These are phyloP conservation scores for Aldabrachelys gigantea DNA, from an alignment of 2,113 vertebrate species.

Conservation along the genomic window DNA sequence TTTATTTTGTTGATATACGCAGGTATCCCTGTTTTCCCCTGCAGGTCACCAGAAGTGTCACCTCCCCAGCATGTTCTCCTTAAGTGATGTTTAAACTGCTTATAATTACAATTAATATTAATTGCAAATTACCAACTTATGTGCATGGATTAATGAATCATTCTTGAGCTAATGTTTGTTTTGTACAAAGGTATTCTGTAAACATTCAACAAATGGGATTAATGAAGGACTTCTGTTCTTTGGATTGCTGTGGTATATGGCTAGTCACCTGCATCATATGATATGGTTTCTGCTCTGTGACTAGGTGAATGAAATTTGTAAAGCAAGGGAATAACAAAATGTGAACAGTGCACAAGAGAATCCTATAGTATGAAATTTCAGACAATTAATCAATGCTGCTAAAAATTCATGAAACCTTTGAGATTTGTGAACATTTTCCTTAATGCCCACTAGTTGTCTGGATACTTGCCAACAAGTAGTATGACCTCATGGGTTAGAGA, in stretches of 20 bases:
- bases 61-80: no score
- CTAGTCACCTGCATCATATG: background rate
- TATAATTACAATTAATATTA: no score
- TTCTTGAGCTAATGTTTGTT: no score
- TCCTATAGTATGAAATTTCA: background rate
- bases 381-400: background rate
- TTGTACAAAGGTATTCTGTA: background rate
- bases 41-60: background rate
- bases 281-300: background rate
- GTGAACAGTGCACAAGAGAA: background rate
- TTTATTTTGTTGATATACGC: background rate
- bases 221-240: no score
- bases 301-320: background rate
- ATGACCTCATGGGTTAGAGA: background rate
- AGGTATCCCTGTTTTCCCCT: background rate
- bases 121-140: no score
- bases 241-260: background rate
- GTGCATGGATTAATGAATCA: no score
- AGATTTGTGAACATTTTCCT: background rate
- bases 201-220: background rate
- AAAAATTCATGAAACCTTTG: background rate
- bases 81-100: no score
- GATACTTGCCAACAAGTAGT: background rate
- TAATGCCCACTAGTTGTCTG: background rate
- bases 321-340: background rate